Base-by-base conservation (phyloP, 2,797 vertebrate genomes). In the Lepilemur septentrionalis region DNA sequence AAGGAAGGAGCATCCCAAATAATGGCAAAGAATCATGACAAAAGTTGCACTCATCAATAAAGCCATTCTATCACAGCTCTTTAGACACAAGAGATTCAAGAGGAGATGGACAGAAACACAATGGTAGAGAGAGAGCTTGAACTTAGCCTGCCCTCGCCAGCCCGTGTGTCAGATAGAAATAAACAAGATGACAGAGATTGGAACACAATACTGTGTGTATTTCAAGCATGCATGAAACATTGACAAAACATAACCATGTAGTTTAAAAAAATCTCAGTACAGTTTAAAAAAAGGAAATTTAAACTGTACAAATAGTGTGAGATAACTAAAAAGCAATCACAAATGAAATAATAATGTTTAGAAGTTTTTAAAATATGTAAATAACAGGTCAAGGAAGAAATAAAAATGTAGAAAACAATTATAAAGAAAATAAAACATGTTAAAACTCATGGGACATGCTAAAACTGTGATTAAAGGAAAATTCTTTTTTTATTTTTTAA, bases 371-470 rank as follows among this genome's bases (percentile, higher is more conserved):
- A 43, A 41, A 61, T 17, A 25, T 46, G 25, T 57, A 92, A n/a
- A 63, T 5, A 59, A 38, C 11, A 69, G 18, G 43, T 76, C 5
- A 11, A 78, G 20, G 7, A 82, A 91, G 67, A 86, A 23, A 81
- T 28, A 2, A 88, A 76, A 63, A 93, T 76, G 22, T 70, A 75
- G 67, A 69, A 93, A 70, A 80, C 2, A 69, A 59, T 46, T 43
- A 57, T 72, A 59, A 89, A 50, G 41, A 50, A 94, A 67, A 25
- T 57, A 57, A 57, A 57, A 57, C 22, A 57, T 59, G 25, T 59
- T 59, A 59, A 59, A 59, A 59, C 20, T 55, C 57, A 59, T 0
- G 9, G 25, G 57, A 59, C 12, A 48, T 52, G 8, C 7, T 55
- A 4, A 81, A 48, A 85, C 73, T 70, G 20, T 87, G 30, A 25